Evolutionary conservation across 2,113 vertebrate genomes (phyloP), one percentile per base, ranked within the genome.

Genomic region (Alexandromys fortis): DNA sequence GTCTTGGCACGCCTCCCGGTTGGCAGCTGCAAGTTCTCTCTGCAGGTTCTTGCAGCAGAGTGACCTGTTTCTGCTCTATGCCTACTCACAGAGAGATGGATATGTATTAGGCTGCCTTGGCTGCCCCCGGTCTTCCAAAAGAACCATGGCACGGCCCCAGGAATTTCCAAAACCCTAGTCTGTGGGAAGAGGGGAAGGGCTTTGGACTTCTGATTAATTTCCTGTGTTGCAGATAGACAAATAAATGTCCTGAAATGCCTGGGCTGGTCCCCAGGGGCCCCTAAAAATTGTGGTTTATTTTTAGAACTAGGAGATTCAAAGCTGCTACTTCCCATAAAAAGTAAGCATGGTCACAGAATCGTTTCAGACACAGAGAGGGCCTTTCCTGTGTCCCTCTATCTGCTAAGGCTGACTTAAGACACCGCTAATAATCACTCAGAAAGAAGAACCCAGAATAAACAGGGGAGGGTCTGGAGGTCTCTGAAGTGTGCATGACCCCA

Each of bases 151-250:
- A 45, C 93, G 63, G n/a, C 81, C 2, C 79, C 90, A 92, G 97
- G 92, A 17, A 77, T 96, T 96, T 93, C 94, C 87, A 93, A 35
- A 93, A 58, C 22, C 12, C 85, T 87, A 47, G 94, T 73, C 91
- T 94, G 78, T 95, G 95, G 95, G 92, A 95, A 92, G 78, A 96
- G 61, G 89, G 89, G 96, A 92, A 94, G 75, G 82, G 83, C 86
- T 95, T 93, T 67, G 76, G 93, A 81, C 52, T 96, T 96, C 96
- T 98, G 95, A 95, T 97, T 97, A 97, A 97, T 97, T 97, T 97
- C 95, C 94, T 97, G 92, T 4, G 3, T 91, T 93, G 78, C 4
- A 9, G 95, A 94, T 94, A 97, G 85, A 85, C 95, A 95, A 96
- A 94, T 89, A 88, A 73, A 77, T 96, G 86, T 94, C 94, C 96